Conservation (phyloP, 2,797 vertebrate species). For the Sebastes taczanowskii region DNA sequence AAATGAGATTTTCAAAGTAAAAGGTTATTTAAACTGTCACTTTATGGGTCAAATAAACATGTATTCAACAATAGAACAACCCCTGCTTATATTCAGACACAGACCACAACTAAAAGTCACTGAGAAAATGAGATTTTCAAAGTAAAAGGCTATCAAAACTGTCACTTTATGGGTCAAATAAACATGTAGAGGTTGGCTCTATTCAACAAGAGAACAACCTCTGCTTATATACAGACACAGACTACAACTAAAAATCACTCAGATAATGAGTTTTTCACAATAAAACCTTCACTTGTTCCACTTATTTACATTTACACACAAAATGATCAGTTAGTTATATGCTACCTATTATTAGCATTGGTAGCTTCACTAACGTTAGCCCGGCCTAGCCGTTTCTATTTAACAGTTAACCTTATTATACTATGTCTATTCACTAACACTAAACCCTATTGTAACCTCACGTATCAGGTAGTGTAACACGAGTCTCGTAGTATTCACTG, state of each 20-base stretch:
- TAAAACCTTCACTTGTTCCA: background rate
- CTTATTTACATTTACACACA: conserved; percentile 26
- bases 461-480: accelerated
- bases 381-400: conserved; percentile 46
- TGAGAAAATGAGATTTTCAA: accelerated
- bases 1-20: too few species aligned
- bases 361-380: conserved; percentile 43
- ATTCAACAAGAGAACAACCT: accelerated
- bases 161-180: background rate
- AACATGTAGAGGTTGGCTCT: too few species aligned
- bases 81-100: background rate
- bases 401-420: conserved; percentile 7
- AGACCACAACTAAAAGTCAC: too few species aligned
- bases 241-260: background rate
- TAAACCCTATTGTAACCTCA: background rate
- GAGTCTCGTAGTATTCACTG: accelerated
- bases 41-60: too few species aligned
- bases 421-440: background rate
- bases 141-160: background rate
- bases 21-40: too few species aligned
- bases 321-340: background rate
- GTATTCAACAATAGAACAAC: background rate
- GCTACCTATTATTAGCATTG: conserved; percentile 24
- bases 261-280: accelerated
- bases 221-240: background rate